A percentile compares a stretch with the other conserved stretches of the same genome.
Evolutionary conservation across 1,140 invertebrate species (phyloP).

Genomic region (Drosophila lacertosa): DNA sequence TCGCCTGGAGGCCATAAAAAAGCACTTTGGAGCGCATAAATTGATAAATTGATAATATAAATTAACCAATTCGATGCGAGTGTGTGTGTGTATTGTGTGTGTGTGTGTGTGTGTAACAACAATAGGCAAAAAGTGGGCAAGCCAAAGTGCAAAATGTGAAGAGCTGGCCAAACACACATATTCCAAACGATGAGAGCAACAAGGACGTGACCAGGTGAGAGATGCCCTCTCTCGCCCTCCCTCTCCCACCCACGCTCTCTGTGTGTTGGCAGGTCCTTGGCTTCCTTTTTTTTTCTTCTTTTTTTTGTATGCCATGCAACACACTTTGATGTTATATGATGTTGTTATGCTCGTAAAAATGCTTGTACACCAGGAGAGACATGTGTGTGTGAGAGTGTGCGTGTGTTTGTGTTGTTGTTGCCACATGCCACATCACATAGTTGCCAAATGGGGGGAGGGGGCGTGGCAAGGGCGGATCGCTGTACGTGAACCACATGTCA

Average conservation of each 20-base stretch:
- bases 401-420: conserved; percentile 14
- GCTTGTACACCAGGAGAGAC: conserved; percentile 46
- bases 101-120: conserved; percentile 37
- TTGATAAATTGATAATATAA: conserved; percentile 81
- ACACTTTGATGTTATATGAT: conserved; percentile 73
- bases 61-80: conserved; percentile 70
- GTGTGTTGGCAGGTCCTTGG: conserved; percentile 46
- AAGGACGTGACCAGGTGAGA: conserved; percentile 44
- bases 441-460: background rate
- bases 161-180: conserved; percentile 48
- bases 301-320: conserved; percentile 57
- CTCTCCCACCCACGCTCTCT: background rate
- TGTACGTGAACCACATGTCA: conserved; percentile 49
- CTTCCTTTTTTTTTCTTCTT: no score
- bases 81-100: conserved; percentile 27
- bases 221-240: background rate
- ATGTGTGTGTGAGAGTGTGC: background rate
- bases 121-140: conserved; percentile 28
- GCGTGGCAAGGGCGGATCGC: background rate
- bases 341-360: conserved; percentile 78
- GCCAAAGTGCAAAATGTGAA: conserved; percentile 35
- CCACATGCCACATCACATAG: conserved; percentile 23
- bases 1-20: conserved; percentile 63
- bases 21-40: conserved; percentile 78
- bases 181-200: conserved; percentile 11